Percentiles rank a stretch among this genome's conserved stretches.
phyloP scores from a whole-genome alignment of 2,113 vertebrate genomes.

The Siphamia tubifer region DNA sequence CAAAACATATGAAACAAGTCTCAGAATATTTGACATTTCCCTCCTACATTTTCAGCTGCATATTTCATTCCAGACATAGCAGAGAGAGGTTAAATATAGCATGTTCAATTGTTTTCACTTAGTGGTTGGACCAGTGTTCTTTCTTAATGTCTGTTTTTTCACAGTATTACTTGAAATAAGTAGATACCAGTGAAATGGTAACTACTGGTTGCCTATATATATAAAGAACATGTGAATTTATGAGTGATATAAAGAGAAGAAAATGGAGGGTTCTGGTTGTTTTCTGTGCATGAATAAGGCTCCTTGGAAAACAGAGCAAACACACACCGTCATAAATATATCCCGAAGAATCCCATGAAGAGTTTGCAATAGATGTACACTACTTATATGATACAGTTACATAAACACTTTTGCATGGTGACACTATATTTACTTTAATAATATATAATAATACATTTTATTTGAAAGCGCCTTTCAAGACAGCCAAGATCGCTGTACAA shows the following conservation, averaged over 20 bases:
- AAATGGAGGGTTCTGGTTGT: background rate
- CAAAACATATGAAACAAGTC: conserved; percentile 47
- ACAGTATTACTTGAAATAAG: conserved; percentile 4
- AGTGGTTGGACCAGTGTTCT: background rate
- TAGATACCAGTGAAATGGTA: background rate
- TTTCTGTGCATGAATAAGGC: background rate
- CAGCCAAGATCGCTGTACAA: no score
- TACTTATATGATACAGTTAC: no score
- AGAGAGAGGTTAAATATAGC: conserved; percentile 54
- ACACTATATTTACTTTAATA: no score
- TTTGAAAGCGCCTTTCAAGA: no score
- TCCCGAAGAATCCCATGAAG: background rate
- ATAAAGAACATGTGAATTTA: background rate
- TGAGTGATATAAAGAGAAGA: background rate
- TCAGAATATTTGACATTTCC: conserved; percentile 43
- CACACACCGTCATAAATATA: background rate
- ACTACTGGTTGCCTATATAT: conserved; percentile 5
- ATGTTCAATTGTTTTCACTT: conserved; percentile 45
- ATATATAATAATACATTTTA: no score
- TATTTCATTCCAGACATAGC: conserved; percentile 64
- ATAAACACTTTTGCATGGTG: no score
- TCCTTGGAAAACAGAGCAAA: background rate
- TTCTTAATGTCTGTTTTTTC: conserved; percentile 4
- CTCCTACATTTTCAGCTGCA: conserved; percentile 28
- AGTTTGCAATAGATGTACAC: no score